These are phyloP conservation scores for Pristiophorus japonicus DNA, from an alignment of 2,113 vertebrate genomes.

Conservation along the genomic window DNA sequence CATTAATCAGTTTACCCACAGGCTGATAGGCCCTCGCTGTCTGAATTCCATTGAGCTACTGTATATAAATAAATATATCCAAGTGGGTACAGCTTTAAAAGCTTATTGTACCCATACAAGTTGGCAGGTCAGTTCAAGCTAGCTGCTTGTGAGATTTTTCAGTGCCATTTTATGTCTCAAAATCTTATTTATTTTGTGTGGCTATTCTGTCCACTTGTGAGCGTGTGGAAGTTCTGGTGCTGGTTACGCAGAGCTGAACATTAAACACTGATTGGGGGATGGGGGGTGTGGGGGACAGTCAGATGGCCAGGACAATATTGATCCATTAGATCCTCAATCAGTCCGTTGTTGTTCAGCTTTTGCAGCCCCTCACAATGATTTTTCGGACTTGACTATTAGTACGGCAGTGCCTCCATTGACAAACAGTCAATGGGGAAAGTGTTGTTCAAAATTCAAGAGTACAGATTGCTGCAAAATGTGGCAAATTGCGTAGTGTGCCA, in stretches of 20 bases:
- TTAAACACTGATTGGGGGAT: not conserved
- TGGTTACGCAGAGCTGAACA: not conserved
- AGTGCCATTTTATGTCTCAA: not conserved
- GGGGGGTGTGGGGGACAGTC: not conserved
- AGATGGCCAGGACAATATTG: not conserved
- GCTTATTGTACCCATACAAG: no score
- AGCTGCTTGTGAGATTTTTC: no score
- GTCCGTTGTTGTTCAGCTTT: no score
- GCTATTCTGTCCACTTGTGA: not conserved
- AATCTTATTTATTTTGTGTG: not conserved
- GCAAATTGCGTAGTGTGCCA: not conserved
- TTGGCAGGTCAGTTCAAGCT: no score
- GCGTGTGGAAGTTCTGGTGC: not conserved
- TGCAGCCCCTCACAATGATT: no score
- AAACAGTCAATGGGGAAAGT: not conserved
- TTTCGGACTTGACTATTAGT: no score
- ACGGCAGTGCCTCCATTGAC: not conserved
- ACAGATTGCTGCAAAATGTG: not conserved
- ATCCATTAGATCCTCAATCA: not conserved
- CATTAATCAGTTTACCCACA: not conserved
- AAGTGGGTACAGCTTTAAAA: no score
- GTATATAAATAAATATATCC: not conserved
- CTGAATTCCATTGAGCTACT: not conserved
- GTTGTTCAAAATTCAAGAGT: not conserved
- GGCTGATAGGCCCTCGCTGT: not conserved